Evolutionary conservation across 2,888 invertebrate species (phyloP).

Genomic region (Artemia sinica): DNA sequence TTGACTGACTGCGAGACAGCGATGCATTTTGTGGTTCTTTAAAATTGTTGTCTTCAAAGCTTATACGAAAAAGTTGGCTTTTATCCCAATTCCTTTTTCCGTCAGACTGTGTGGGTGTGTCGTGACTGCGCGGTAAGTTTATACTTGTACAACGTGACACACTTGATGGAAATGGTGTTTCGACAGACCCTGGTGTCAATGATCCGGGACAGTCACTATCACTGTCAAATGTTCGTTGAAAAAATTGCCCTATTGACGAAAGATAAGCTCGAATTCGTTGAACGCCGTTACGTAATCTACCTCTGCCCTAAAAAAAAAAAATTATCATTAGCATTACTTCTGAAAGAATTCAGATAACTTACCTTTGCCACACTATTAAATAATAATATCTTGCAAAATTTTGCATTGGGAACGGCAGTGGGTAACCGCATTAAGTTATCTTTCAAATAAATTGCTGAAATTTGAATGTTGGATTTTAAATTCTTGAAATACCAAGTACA

Average conservation of each 20-base stretch:
- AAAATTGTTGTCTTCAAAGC: slow-evolving; percentile 33
- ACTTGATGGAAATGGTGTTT: slow-evolving; percentile 68
- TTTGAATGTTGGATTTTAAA: too few species aligned
- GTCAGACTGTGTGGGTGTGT: slow-evolving; percentile 28
- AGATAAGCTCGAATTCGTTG: background rate
- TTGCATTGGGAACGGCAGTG: too few species aligned
- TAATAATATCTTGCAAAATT: too few species aligned
- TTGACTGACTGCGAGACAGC: slow-evolving; percentile 20
- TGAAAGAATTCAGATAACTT: too few species aligned
- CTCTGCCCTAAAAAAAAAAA: too few species aligned
- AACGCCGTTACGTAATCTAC: too few species aligned
- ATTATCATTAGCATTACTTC: too few species aligned
- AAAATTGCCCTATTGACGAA: background rate
- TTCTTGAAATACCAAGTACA: too few species aligned
- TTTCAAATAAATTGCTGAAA: too few species aligned
- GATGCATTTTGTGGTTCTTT: slow-evolving; percentile 28
- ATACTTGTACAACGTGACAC: slow-evolving; percentile 66
- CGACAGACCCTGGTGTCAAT: slow-evolving; percentile 48
- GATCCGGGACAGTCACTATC: slow-evolving; percentile 32
- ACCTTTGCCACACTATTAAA: too few species aligned
- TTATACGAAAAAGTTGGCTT: slow-evolving; percentile 23
- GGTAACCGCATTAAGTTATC: too few species aligned
- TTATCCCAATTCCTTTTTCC: slow-evolving; percentile 28
- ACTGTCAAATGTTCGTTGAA: slow-evolving; percentile 39
- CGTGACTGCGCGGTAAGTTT: slow-evolving; percentile 50